Conservation (phyloP, 2,888 invertebrate species). For the Agriopis aurantiaria region DNA sequence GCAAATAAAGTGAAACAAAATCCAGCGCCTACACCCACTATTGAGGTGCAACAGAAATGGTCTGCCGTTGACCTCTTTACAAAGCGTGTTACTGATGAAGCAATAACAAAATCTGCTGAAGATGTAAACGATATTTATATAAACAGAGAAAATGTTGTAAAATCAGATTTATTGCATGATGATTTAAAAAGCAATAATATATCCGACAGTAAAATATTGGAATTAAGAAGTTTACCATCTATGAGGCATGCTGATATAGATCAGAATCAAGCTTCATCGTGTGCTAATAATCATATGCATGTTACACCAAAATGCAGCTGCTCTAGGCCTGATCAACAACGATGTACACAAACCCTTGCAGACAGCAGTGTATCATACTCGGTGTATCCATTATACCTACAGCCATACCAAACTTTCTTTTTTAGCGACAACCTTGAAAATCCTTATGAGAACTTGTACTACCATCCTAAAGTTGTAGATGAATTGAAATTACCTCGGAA, state of each 20-base stretch:
- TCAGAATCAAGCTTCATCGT: slow-evolving; percentile 5
- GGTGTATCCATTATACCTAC: slow-evolving; percentile 52
- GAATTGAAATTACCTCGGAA: slow-evolving; percentile 52
- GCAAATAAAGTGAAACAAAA: slow-evolving; percentile 51
- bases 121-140: slow-evolving; percentile 11
- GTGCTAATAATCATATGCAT: slow-evolving; percentile 3
- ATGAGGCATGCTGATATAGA: slow-evolving; percentile 3
- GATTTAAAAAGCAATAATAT: slow-evolving; percentile 20
- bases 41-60: slow-evolving; percentile 70
- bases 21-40: slow-evolving; percentile 59
- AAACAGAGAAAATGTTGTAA: slow-evolving; percentile 12
- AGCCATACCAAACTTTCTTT: slow-evolving; percentile 58
- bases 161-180: slow-evolving; percentile 9
- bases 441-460: slow-evolving; percentile 46
- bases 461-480: slow-evolving; percentile 53
- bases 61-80: slow-evolving; percentile 57
- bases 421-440: slow-evolving; percentile 41
- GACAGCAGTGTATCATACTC: slow-evolving; percentile 29
- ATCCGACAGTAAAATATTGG: slow-evolving; percentile 62
- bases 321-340: slow-evolving; percentile 15
- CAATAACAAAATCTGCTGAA: neutral
- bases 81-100: slow-evolving; percentile 36
- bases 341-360: slow-evolving; percentile 28
- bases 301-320: slow-evolving; percentile 37
- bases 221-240: slow-evolving; percentile 64